phyloP scores from a whole-genome alignment of 2,113 vertebrate species.

The Struthio camelus region DNA sequence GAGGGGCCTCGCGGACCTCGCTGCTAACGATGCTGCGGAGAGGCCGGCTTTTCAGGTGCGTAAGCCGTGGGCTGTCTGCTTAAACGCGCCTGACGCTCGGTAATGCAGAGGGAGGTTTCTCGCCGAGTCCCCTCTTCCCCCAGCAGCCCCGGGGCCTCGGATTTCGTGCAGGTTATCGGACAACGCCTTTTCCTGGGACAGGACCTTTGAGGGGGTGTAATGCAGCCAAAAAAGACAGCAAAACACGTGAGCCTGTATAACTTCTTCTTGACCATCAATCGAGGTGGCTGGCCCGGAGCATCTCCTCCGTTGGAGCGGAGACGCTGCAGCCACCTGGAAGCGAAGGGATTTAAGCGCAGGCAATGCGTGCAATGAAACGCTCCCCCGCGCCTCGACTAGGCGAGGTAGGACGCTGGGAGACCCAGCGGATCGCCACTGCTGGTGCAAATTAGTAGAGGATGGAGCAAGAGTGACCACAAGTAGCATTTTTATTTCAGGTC shows the following conservation, averaged over 20 bases:
- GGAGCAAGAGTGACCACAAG: neutral
- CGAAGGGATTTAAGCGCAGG: neutral
- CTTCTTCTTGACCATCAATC: neutral
- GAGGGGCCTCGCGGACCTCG: too few species aligned
- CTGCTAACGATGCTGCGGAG: too few species aligned
- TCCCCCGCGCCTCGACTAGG: neutral
- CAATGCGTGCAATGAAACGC: fast-evolving
- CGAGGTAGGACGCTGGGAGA: neutral
- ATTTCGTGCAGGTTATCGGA: neutral
- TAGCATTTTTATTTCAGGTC: neutral
- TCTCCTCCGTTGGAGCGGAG: neutral
- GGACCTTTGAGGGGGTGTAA: neutral
- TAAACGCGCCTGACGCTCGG: too few species aligned
- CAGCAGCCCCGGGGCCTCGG: too few species aligned
- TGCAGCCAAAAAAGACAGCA: neutral
- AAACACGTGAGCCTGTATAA: neutral
- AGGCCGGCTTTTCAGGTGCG: too few species aligned
- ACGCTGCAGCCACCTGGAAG: neutral
- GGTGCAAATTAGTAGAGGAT: neutral
- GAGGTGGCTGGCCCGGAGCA: neutral
- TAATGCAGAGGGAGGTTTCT: too few species aligned
- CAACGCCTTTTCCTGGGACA: fast-evolving
- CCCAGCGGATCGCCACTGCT: fast-evolving
- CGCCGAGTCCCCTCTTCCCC: too few species aligned
- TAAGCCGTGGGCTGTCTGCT: too few species aligned